phyloP scores from a whole-genome alignment of 2,888 invertebrate genomes.

The Polyommatus iphigenia region DNA sequence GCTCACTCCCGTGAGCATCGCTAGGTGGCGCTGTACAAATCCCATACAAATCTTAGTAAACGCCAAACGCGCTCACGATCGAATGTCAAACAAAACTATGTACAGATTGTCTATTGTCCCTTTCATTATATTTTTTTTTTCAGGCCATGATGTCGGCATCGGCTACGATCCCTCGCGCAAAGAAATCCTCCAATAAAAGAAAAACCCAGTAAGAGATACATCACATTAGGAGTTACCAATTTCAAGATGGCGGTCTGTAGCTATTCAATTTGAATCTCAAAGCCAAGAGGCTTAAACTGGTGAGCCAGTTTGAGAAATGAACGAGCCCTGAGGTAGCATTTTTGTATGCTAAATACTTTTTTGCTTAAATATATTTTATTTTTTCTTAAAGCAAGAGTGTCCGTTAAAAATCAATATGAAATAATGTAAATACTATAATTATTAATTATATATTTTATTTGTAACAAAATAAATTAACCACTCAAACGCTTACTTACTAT shows the following conservation, averaged over 20 bases:
- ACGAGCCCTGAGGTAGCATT: conserved; percentile 27
- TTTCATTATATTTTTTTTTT: conserved; percentile 57
- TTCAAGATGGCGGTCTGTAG: conserved; percentile 16
- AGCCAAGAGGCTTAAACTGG: conserved; percentile 18
- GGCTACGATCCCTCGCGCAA: conserved; percentile 87
- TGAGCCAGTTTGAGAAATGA: conserved; percentile 11
- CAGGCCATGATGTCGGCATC: conserved; percentile 84
- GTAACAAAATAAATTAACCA: not conserved
- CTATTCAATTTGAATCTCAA: conserved; percentile 28
- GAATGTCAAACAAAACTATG: too few relatives aligned
- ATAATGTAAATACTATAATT: not conserved
- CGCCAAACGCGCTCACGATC: too few relatives aligned
- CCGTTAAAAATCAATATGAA: not conserved
- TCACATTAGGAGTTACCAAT: conserved; percentile 39
- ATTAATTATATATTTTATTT: not conserved
- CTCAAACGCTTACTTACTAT: not conserved
- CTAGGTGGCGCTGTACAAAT: too few relatives aligned
- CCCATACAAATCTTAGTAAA: too few relatives aligned
- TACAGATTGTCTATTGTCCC: not conserved
- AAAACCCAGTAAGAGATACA: conserved; percentile 74
- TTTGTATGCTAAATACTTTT: conserved; percentile 16
- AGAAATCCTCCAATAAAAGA: conserved; percentile 86
- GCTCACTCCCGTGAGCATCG: too few relatives aligned
- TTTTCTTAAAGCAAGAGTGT: not conserved
- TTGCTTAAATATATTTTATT: not conserved